A percentile compares a stretch with the other conserved stretches of the same genome.
Conservation (phyloP, 2,888 invertebrate genomes). For the Xanthia icteritia region DNA sequence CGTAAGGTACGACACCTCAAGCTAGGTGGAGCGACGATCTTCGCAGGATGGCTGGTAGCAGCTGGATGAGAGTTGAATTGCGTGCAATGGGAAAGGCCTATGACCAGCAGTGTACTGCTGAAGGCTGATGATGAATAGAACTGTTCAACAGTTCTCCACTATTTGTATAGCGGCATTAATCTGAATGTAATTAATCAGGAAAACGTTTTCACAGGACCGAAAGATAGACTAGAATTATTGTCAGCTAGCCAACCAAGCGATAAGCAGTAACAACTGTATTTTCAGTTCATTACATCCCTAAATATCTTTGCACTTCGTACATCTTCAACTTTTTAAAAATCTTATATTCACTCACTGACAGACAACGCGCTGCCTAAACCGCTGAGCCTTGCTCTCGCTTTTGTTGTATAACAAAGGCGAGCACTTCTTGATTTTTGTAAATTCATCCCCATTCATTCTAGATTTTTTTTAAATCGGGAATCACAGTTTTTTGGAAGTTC, state of each 20-base stretch:
- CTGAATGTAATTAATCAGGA: not conserved
- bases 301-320: not conserved
- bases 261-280: not conserved
- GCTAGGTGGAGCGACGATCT: not conserved
- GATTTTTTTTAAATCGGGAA: not conserved
- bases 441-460: not conserved
- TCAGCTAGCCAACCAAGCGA: not conserved
- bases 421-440: not conserved
- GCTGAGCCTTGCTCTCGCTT: too few relatives aligned
- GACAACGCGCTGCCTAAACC: too few relatives aligned
- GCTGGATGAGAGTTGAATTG: not conserved
- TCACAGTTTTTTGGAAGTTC: not conserved
- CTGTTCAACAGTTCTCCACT: not conserved
- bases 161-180: not conserved
- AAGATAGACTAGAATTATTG: not conserved
- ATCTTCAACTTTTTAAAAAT: not conserved
- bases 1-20: too few relatives aligned
- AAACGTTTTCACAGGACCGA: not conserved
- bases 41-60: not conserved
- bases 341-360: not conserved
- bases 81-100: not conserved
- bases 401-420: too few relatives aligned
- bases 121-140: not conserved
- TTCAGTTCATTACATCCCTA: not conserved
- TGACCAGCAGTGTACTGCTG: not conserved